Evolutionary conservation across 2,113 vertebrate genomes (phyloP), one percentile per base, ranked within the genome.

Genomic region (Rallus limicola): DNA sequence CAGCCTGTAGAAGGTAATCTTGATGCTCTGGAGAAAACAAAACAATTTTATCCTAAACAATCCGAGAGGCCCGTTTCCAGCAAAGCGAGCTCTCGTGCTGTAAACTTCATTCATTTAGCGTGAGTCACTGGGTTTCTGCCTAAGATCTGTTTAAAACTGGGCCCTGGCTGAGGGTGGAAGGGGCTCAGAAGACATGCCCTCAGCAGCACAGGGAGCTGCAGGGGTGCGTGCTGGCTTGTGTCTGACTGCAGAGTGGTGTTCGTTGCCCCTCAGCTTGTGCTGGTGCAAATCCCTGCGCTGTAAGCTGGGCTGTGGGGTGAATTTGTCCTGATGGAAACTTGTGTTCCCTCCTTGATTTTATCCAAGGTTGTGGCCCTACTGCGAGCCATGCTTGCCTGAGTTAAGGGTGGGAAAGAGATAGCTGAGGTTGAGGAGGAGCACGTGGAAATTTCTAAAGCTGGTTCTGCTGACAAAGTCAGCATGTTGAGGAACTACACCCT

Each of bases 381-480:
- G 26, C 50, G 60, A 87, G 48, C 24, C 29, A 13, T 88, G 71
- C 74, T 60, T 1, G 2, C 15, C 59, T 81, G 76, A 59, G 36
- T 58, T 52, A 34, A 72, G 76, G 21, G 19, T 88, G n/a, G 29
- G 25, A 81, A 33, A 31, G 42, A 33, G 50, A 36, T 25, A 40
- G 23, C 46, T 88, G 72, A 75, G 60, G 15, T 2, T 74, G 83
- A 94, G 55, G 25, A 93, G 62, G 64, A 93, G 92, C 69, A 44
- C 9, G 2, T 78, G 53, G 80, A 92, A 53, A 53, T 71, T 81
- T 84, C 64, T 82, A 8, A 68, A 86, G 91, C 77, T 86, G 48
- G 8, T 84, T 84, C 77, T 84, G 72, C 94, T 93, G 77, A 82
- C 83, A 48, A 34, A 93, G 64, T 88, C 64, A 71, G n/a, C 64